phyloP scores from a whole-genome alignment of 2,113 vertebrate species.

The Hypanus sabinus region DNA sequence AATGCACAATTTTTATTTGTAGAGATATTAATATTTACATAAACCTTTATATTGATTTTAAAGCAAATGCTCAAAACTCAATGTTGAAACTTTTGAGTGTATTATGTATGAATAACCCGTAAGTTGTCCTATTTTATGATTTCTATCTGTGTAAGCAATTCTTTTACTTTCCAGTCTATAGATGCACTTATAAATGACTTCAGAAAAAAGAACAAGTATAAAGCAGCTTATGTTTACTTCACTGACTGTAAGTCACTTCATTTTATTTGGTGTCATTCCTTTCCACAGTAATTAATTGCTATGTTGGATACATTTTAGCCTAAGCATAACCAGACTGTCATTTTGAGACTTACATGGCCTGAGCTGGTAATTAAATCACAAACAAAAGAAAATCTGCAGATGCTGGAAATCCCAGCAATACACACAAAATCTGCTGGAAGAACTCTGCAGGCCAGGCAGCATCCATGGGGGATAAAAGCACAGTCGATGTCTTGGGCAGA shows the following conservation, averaged over 20 bases:
- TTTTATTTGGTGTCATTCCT: not conserved
- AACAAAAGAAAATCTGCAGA: no score
- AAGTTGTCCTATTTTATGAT: no score
- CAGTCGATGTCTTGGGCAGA: no score
- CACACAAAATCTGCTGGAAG: no score
- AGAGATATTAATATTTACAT: not conserved
- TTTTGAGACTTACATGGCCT: no score
- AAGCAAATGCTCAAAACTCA: not conserved
- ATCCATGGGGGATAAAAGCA: no score
- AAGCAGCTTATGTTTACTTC: slow-evolving; percentile 89
- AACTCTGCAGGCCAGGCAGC: no score
- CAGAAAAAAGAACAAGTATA: slow-evolving; percentile 77
- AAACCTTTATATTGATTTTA: not conserved
- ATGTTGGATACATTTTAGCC: not conserved
- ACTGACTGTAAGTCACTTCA: slow-evolving; percentile 82
- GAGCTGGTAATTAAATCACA: no score
- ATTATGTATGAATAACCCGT: not conserved
- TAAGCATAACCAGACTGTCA: no score
- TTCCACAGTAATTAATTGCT: not conserved
- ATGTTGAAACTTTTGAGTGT: not conserved
- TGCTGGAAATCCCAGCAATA: no score
- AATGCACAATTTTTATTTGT: not conserved
- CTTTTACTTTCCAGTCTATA: slow-evolving; percentile 64
- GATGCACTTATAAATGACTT: slow-evolving; percentile 84
- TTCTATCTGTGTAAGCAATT: not conserved